Percentiles rank a stretch among this genome's conserved stretches.
Evolutionary conservation across 2,113 vertebrate genomes (phyloP).

Genomic region (Hystrix cristata): DNA sequence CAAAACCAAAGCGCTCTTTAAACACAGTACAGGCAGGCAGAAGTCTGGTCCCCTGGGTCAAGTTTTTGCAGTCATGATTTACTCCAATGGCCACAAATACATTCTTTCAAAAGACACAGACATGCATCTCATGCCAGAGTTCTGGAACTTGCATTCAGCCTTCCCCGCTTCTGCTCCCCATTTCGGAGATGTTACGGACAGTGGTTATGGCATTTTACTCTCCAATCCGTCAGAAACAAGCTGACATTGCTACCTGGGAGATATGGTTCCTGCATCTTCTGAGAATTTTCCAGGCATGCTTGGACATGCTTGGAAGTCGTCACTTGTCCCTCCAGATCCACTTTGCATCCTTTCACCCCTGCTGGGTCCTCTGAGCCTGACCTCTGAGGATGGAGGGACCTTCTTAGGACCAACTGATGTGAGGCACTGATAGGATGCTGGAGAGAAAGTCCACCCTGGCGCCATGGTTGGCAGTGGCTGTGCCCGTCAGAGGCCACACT

Average conservation of each 20-base stretch:
- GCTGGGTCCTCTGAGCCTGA: neutral
- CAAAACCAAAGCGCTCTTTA: neutral
- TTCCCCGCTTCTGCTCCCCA: neutral
- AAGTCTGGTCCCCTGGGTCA: fast-evolving
- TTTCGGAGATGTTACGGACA: neutral
- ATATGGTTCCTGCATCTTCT: neutral
- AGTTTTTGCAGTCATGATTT: neutral
- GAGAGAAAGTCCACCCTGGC: too few species aligned
- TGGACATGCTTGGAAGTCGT: neutral
- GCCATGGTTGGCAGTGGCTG: fast-evolving
- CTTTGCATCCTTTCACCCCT: neutral
- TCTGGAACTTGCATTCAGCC: neutral
- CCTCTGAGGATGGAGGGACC: neutral
- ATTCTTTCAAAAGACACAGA: neutral
- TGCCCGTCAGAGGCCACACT: neutral
- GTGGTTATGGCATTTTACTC: neutral
- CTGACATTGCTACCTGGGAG: neutral
- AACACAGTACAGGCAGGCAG: neutral
- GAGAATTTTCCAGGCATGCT: neutral
- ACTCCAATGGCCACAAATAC: neutral
- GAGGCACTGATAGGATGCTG: neutral
- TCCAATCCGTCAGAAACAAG: neutral
- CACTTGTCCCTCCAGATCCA: neutral
- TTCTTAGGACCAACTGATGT: neutral
- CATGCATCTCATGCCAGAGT: neutral